These are phyloP conservation scores for Hartigia nigra DNA, from an alignment of 2,888 invertebrate genomes.

Conservation along the genomic window DNA sequence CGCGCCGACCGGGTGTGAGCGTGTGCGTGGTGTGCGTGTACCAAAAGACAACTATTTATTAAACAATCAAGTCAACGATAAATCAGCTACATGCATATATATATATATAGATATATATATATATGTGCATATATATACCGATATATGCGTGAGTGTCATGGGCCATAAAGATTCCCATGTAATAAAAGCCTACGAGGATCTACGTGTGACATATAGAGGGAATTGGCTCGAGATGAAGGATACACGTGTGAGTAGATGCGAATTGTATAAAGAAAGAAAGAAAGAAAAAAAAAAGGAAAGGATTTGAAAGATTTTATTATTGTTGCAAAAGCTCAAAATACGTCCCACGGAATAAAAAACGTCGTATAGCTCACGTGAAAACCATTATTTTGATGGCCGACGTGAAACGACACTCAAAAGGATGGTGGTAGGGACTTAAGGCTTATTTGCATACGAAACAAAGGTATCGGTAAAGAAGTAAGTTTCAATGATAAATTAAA, in stretches of 20 bases:
- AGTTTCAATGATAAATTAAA: background rate
- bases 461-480: background rate
- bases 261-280: background rate
- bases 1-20: conserved; percentile 27
- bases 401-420: background rate
- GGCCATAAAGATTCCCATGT: background rate
- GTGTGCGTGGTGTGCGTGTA: conserved; percentile 17
- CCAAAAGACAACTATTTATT: conserved; percentile 30
- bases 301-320: background rate
- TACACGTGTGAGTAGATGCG: background rate
- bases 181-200: background rate
- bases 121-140: conserved; percentile 14
- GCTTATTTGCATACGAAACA: background rate
- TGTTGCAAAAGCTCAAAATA: background rate
- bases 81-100: conserved; percentile 25
- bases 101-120: background rate
- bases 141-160: conserved; percentile 32
- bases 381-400: background rate
- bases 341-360: background rate
- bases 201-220: background rate
- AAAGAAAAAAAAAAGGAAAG: no score
- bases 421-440: background rate
- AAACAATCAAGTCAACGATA: conserved; percentile 33
- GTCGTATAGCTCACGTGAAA: background rate
- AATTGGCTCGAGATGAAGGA: background rate